Evolutionary conservation across 1,140 invertebrate genomes (phyloP).

Genomic region (Philaenus spumarius): DNA sequence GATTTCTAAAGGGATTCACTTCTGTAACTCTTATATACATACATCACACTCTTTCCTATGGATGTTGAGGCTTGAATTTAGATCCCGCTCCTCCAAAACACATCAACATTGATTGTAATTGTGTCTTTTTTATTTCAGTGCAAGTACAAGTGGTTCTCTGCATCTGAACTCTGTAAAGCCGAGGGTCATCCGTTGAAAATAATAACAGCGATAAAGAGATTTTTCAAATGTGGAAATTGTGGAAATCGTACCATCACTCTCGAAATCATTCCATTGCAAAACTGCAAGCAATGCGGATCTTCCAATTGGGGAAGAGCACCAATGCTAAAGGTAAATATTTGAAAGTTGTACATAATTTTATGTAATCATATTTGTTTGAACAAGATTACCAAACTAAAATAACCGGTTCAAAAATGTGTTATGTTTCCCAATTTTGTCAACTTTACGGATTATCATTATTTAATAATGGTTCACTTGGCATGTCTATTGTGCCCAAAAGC

Average conservation of each 20-base stretch:
- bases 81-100: too few species aligned
- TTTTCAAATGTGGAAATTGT: slow-evolving; percentile 86
- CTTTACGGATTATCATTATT: too few species aligned
- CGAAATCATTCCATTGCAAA: slow-evolving; percentile 63
- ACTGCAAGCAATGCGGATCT: slow-evolving; percentile 69
- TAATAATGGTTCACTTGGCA: too few species aligned
- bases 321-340: slow-evolving; percentile 51
- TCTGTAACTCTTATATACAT: background rate
- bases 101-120: background rate
- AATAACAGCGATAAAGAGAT: slow-evolving; percentile 73
- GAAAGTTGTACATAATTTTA: too few species aligned
- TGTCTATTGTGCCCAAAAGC: too few species aligned
- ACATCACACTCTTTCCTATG: background rate
- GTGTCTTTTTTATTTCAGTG: slow-evolving; percentile 48
- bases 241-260: slow-evolving; percentile 71
- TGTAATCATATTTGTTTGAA: too few species aligned
- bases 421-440: too few species aligned
- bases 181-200: slow-evolving; percentile 71
- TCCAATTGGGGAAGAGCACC: slow-evolving; percentile 67
- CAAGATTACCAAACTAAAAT: too few species aligned
- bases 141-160: slow-evolving; percentile 81
- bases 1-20: too few species aligned
- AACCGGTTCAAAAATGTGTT: too few species aligned
- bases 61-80: too few species aligned
- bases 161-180: slow-evolving; percentile 74